Evolutionary conservation across 2,888 invertebrate species (phyloP), one percentile per base, ranked within the genome.

Genomic region (Trissolcus brochymenae): DNA sequence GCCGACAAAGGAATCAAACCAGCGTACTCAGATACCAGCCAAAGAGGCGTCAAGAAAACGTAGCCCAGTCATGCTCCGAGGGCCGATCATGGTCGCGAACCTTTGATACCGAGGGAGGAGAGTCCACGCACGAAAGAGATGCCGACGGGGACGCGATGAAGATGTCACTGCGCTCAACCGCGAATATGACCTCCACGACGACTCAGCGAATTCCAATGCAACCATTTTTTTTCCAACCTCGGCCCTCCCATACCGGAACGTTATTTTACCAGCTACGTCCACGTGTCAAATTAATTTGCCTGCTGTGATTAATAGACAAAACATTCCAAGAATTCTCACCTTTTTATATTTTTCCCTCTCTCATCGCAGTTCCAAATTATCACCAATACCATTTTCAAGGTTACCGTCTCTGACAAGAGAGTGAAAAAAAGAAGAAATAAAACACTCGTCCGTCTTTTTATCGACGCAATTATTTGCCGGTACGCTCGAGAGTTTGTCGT

Each of bases 181-280:
- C 80, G 80, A 80, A 74, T 72, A 70, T 81, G 82, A 82, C 82
- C 82, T 75, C 75, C 73, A 78, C 55, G 81, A 79, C 84, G 84
- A 85, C 84, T 86, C 85, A 86, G 85, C 85, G 76, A 82, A 86
- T 86, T 86, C 85, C 84, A 74, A 74, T 62, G 74, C 68, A 61
- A 72, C 75, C 75, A 77, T 66, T 75, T 67, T 68, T n/a, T 66
- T 60, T 25, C 64, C 13, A 59, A 13, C 53, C 62, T 41, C 71
- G 71, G 68, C 71, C 79, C 80, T 77, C 75, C 70, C 62, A 74
- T 60, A 51, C 72, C 50, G 46, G n/a, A 29, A 50, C 62, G 71
- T 57, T 60, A 71, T 71, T 62, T 55, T 60, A 56, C 71, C 66
- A 66, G 51, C 56, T 57, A 71, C 2, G 9, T 76, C 65, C 71